phyloP scores from a whole-genome alignment of 2,113 vertebrate genomes.

The Amblyornis subalaris region DNA sequence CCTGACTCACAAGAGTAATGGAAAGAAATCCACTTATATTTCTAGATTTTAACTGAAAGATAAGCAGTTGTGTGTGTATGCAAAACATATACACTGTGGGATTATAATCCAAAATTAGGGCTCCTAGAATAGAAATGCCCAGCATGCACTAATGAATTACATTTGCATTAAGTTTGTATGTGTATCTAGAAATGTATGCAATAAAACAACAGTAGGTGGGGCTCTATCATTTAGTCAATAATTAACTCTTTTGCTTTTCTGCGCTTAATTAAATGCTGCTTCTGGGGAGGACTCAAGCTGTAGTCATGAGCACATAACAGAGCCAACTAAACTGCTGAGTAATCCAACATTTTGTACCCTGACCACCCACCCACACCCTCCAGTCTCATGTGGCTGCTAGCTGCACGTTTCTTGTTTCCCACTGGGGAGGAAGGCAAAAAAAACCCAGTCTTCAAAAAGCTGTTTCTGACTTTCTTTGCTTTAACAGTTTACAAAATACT shows the following conservation, averaged over 20 bases:
- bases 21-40: not conserved
- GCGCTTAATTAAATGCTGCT: not conserved
- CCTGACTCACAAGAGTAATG: not conserved
- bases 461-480: not conserved
- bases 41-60: not conserved
- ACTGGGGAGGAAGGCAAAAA: not conserved
- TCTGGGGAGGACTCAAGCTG: not conserved
- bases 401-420: not conserved
- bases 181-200: not conserved
- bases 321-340: not conserved
- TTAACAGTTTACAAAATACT: not conserved
- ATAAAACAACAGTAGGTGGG: constrained; percentile 10
- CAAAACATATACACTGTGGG: not conserved
- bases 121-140: not conserved
- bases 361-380: not conserved
- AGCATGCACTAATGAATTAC: not conserved
- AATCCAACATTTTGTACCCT: not conserved
- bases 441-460: not conserved
- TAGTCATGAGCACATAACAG: not conserved
- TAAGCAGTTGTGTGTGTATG: not conserved
- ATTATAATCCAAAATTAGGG: not conserved
- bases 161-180: not conserved
- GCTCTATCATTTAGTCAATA: not conserved
- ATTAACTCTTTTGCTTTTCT: not conserved
- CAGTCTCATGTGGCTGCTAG: not conserved